A percentile compares a stretch with the other conserved stretches of the same genome.
Evolutionary conservation across 92 coral and sea anemone genomes (phyloP).

Genomic region (Siderastrea radians): DNA sequence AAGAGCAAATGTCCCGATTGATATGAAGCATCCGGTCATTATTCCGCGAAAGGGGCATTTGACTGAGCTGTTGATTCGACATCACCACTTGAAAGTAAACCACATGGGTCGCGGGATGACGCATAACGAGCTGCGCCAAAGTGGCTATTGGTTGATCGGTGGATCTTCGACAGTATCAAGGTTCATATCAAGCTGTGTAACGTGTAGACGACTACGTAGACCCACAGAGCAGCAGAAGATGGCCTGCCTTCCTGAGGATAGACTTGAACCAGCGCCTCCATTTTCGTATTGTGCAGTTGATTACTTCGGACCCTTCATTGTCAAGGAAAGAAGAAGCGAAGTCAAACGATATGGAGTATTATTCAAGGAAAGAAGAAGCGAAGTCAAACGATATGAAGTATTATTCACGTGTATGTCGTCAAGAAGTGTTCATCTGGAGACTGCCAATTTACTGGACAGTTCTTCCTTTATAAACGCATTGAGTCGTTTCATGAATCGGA

Average conservation of each 20-base stretch:
- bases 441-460: conserved; percentile 35
- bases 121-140: conserved; percentile 12
- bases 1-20: background rate
- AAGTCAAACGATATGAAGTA: conserved; percentile 9
- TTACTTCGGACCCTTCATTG: conserved; percentile 37
- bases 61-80: background rate
- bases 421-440: background rate
- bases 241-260: conserved; percentile 29
- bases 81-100: conserved; percentile 26
- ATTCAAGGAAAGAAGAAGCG: conserved; percentile 24
- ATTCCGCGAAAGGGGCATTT: background rate
- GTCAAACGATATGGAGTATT: no score
- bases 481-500: background rate
- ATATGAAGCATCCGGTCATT: background rate
- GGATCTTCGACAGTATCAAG: background rate
- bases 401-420: conserved; percentile 32
- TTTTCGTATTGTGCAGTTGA: conserved; percentile 46
- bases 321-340: no score
- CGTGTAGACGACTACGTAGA: background rate
- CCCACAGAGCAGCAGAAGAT: conserved; percentile 34
- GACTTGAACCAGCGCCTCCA: conserved; percentile 40
- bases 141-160: conserved; percentile 27
- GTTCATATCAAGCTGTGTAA: conserved; percentile 37
- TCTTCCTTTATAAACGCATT: conserved; percentile 14
- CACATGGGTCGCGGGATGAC: no score